These are phyloP conservation scores for Toxostoma redivivum DNA, from an alignment of 2,113 vertebrate species.

Conservation along the genomic window DNA sequence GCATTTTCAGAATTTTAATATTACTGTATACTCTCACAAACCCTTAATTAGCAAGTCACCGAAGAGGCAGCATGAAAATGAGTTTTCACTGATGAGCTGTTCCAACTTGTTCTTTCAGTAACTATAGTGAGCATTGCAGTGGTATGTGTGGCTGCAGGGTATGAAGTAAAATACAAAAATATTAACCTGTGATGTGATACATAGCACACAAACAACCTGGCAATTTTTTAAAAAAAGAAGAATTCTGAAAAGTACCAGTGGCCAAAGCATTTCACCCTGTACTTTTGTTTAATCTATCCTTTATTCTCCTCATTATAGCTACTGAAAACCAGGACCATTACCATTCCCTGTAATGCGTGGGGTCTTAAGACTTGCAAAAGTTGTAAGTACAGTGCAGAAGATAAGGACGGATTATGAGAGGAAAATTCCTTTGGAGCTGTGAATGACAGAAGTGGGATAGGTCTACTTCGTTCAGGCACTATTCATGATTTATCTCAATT, in stretches of 20 bases:
- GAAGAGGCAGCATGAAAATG: conserved; percentile 3
- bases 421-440: background rate
- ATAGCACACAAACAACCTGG: background rate
- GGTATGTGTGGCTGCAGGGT: conserved; percentile 66
- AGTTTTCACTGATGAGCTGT: conserved; percentile 51
- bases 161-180: conserved; percentile 7
- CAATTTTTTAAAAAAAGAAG: background rate
- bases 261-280: background rate
- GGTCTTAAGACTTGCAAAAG: background rate
- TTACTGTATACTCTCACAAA: background rate
- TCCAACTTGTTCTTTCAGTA: conserved; percentile 63
- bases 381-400: background rate
- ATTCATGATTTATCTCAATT: background rate
- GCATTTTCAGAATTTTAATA: background rate
- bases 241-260: background rate
- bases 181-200: background rate
- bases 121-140: background rate
- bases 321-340: background rate
- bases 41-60: conserved; percentile 27
- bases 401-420: background rate
- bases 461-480: background rate
- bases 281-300: background rate
- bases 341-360: background rate
- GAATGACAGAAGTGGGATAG: background rate
- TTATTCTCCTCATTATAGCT: background rate